A percentile compares a stretch with the other conserved stretches of the same genome.
Conservation (phyloP, 2,888 invertebrate species). For the Amitus sp. region DNA sequence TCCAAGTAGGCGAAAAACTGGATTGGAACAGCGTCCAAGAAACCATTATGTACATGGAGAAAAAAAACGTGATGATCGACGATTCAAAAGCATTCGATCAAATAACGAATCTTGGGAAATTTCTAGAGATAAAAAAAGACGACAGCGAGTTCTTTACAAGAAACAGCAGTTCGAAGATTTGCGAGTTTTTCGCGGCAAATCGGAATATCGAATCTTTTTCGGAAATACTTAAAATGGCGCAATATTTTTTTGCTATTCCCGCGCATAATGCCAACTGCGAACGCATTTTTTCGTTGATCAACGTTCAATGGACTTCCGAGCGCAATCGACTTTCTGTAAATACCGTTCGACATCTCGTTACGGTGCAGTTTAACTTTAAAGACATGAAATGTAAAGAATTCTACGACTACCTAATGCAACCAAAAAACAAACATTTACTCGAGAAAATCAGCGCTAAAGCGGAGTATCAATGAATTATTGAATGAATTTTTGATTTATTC, state of each 20-base stretch:
- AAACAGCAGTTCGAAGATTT: background rate
- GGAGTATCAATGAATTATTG: too few species aligned
- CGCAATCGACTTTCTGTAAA: slow-evolving; percentile 3
- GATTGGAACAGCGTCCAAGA: slow-evolving; percentile 4
- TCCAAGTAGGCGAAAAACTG: background rate
- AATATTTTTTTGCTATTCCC: slow-evolving; percentile 6
- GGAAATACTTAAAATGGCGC: slow-evolving; percentile 4
- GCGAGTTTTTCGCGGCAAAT: slow-evolving; percentile 5
- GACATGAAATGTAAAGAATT: too few species aligned
- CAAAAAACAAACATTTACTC: too few species aligned
- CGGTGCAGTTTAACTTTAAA: background rate
- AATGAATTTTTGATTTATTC: too few species aligned
- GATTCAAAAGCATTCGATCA: slow-evolving; percentile 19
- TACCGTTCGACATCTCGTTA: background rate
- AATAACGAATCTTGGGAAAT: slow-evolving; percentile 12
- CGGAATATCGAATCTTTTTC: background rate
- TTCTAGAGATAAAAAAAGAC: too few species aligned
- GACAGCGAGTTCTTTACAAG: slow-evolving; percentile 1
- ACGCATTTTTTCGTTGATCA: slow-evolving; percentile 11
- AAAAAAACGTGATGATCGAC: slow-evolving; percentile 10
- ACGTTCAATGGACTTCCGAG: slow-evolving; percentile 11
- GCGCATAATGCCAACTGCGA: slow-evolving; percentile 6
- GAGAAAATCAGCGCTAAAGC: too few species aligned
- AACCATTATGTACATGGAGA: slow-evolving; percentile 8
- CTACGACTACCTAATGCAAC: too few species aligned